Percentiles rank a stretch among this genome's conserved stretches.
phyloP scores from a whole-genome alignment of 2,797 vertebrate species.

The Darevskia nairensis region DNA sequence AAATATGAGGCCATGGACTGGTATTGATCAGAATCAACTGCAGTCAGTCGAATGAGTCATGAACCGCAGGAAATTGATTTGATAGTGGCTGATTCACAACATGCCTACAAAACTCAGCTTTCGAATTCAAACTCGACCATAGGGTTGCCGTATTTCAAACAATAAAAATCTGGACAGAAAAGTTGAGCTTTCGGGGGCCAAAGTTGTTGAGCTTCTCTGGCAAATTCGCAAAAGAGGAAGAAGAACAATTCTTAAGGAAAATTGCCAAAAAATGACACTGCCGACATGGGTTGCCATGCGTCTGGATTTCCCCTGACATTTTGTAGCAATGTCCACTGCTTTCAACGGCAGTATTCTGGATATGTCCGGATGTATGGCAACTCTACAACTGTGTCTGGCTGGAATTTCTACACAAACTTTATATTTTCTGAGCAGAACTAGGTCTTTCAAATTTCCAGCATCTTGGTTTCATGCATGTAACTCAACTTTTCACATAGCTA shows the following conservation, averaged over 20 bases:
- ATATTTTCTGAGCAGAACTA: not conserved
- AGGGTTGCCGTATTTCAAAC: too few relatives aligned
- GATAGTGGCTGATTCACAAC: conserved; percentile 1
- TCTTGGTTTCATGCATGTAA: not conserved
- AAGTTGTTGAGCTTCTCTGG: too few relatives aligned
- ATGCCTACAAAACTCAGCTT: not conserved
- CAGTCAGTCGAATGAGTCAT: not conserved
- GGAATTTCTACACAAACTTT: not conserved
- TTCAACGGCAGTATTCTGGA: too few relatives aligned
- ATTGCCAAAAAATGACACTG: too few relatives aligned
- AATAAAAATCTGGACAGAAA: too few relatives aligned
- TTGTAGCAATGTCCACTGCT: too few relatives aligned
- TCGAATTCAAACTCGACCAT: not conserved
- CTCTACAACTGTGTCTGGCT: not conserved
- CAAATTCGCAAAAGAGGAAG: too few relatives aligned
- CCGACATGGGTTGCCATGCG: too few relatives aligned
- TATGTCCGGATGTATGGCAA: too few relatives aligned
- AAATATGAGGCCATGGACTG: not conserved
- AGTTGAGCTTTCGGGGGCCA: too few relatives aligned
- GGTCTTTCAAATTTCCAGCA: not conserved
- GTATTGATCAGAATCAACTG: not conserved
- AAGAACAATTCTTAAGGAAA: too few relatives aligned
- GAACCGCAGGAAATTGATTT: conserved; percentile 1
- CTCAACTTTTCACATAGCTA: not conserved
- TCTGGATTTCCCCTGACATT: too few relatives aligned